phyloP scores from a whole-genome alignment of 2,113 vertebrate species.

The Tiliqua scincoides region DNA sequence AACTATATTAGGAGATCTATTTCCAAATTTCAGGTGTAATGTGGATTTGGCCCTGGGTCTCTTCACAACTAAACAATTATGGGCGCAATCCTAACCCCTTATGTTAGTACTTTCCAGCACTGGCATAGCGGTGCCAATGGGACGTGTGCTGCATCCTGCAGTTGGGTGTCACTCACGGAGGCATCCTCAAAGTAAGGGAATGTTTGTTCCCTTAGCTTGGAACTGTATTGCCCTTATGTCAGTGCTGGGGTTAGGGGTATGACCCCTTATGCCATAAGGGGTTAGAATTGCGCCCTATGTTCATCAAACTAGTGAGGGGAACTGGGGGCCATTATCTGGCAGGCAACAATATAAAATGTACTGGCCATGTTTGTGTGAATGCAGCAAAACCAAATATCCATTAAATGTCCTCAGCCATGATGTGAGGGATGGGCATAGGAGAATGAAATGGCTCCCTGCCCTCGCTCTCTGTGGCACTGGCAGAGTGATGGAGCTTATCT shows the following conservation, averaged over 20 bases:
- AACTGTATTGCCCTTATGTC: no score
- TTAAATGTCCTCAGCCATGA: neutral
- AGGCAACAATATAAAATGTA: neutral
- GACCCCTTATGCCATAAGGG: no score
- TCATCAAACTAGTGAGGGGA: neutral
- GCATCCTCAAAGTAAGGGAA: no score
- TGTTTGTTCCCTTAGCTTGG: no score
- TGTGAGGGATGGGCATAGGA: neutral
- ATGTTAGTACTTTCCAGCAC: no score
- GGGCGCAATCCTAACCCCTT: no score
- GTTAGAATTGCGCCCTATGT: no score
- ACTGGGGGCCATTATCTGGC: neutral
- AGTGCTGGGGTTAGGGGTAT: no score
- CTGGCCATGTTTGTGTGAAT: neutral
- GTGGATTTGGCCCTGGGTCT: neutral
- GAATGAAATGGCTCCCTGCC: neutral
- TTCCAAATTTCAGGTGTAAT: no score
- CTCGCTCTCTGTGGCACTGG: neutral
- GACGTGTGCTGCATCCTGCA: no score
- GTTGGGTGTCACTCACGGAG: no score
- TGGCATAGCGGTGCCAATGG: neutral
- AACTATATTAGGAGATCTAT: neutral
- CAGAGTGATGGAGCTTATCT: neutral
- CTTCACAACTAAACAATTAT: neutral
- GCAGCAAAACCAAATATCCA: neutral